phyloP scores from a whole-genome alignment of 2,797 vertebrate species.

The Odontamblyopus rebecca region DNA sequence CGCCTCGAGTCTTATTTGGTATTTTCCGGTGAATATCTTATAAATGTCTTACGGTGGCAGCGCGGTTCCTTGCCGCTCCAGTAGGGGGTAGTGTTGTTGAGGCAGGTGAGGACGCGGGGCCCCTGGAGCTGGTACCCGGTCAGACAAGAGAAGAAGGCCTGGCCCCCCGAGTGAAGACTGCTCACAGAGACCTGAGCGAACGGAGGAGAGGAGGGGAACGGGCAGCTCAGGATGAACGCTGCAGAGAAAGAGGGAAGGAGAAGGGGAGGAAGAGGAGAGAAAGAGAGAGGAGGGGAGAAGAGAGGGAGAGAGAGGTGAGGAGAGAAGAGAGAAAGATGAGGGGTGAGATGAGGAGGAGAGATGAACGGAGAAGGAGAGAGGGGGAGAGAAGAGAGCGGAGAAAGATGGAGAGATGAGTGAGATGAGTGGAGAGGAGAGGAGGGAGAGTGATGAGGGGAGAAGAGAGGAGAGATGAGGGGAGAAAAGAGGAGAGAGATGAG shows the following conservation, averaged over 20 bases:
- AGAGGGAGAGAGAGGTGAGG: background rate
- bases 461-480: too few relatives aligned
- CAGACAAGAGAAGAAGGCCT: constrained; percentile 87
- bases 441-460: too few relatives aligned
- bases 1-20: too few relatives aligned
- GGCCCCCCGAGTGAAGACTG: constrained; percentile 88
- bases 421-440: background rate
- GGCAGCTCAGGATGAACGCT: constrained; percentile 90
- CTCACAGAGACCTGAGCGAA: constrained; percentile 88
- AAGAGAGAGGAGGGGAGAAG: background rate
- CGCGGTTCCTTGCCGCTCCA: constrained; percentile 87
- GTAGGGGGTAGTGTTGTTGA: constrained; percentile 90
- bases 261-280: background rate
- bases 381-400: too few relatives aligned
- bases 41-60: constrained; percentile 71
- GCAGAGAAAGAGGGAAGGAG: background rate
- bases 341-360: background rate
- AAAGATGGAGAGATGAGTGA: too few relatives aligned
- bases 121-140: constrained; percentile 89
- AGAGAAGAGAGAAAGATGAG: background rate
- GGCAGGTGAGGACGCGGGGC: constrained; percentile 78
- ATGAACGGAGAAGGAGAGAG: background rate
- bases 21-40: too few relatives aligned
- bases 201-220: constrained; percentile 83
- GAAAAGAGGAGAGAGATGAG: too few relatives aligned